Evolutionary conservation across 2,797 vertebrate species (phyloP).

Genomic region (Macroramphosus scolopax): DNA sequence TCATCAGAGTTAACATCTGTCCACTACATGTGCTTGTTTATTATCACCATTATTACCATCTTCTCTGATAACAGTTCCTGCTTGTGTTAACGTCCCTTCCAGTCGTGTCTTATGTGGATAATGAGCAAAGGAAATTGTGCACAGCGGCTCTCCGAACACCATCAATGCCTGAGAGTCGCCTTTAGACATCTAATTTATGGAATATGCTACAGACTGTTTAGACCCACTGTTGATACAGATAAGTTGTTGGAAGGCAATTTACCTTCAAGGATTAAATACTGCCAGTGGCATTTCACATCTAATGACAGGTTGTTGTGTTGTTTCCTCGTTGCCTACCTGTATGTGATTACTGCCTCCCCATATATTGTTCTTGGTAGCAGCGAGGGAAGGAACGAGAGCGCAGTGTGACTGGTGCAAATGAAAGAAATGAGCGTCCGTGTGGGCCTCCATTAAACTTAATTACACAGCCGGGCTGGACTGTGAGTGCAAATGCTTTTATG

Average conservation of each 20-base stretch:
- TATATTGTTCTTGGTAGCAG: neutral
- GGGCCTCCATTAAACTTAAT: conserved; percentile 31
- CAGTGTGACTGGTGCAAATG: conserved; percentile 2
- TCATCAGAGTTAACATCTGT: too few species aligned
- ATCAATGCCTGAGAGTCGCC: too few species aligned
- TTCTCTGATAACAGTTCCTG: too few species aligned
- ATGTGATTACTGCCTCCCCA: neutral
- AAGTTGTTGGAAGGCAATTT: neutral
- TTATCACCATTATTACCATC: too few species aligned
- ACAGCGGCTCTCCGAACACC: too few species aligned
- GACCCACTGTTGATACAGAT: too few species aligned
- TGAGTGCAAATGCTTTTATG: conserved; percentile 39
- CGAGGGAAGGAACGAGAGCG: conserved; percentile 3
- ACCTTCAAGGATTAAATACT: neutral
- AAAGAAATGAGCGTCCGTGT: conserved; percentile 5
- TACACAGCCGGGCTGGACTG: conserved; percentile 11
- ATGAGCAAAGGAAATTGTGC: too few species aligned
- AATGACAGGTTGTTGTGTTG: neutral
- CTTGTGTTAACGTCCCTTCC: too few species aligned
- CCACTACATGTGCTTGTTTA: too few species aligned
- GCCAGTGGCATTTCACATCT: neutral
- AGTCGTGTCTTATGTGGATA: too few species aligned
- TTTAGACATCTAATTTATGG: too few species aligned
- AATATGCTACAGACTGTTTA: too few species aligned
- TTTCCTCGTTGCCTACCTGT: conserved; percentile 1